Evolutionary conservation across 2,113 vertebrate species (phyloP), one percentile per base, ranked within the genome.

Genomic region (Nesogale talazaci): DNA sequence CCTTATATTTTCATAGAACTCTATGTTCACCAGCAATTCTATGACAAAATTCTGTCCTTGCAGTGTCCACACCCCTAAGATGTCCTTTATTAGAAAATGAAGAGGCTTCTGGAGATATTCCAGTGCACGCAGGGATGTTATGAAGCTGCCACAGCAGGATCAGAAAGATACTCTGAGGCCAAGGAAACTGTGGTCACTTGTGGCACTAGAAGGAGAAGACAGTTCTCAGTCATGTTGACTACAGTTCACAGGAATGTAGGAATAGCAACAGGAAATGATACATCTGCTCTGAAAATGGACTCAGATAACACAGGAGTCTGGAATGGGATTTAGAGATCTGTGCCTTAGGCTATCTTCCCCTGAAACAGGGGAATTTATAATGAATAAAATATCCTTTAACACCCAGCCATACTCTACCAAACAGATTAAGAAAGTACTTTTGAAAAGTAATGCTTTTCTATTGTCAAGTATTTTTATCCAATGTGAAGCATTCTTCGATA

Each of bases 1-100:
- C 10, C 42, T 46, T 46, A 46, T 0, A 2, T 29, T 31, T 74
- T 52, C 8, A 5, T 14, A 65, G 34, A 76, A 7, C 8, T 25
- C 31, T 38, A 42, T 25, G 80, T 52, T 38, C 40, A 6, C 22
- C n/a, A 3, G 34, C 29, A 38, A 22, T 29, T 82, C 52, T 57
- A 10, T 42, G n/a, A 46, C 31, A 15, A 67, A 79, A 19, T 25
- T 19, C 29, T 10, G 36, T 16, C 16, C 10, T n/a, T 12, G 1
- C 29, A 31, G 22, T 1, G 17, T 2, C 11, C 3, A 4, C 42
- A 1, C 10, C 11, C 19, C 1, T 6, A 69, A 6, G 36, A 19
- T 22, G n/a, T 57, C 82, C 83, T 59, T 46, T 14, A 61, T 63
- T 20, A 12, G 67, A 36, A 57, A 69, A 16, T 9, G 42, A 46